Conservation (phyloP, 1,140 invertebrate species). For the Zophobas atratus region DNA sequence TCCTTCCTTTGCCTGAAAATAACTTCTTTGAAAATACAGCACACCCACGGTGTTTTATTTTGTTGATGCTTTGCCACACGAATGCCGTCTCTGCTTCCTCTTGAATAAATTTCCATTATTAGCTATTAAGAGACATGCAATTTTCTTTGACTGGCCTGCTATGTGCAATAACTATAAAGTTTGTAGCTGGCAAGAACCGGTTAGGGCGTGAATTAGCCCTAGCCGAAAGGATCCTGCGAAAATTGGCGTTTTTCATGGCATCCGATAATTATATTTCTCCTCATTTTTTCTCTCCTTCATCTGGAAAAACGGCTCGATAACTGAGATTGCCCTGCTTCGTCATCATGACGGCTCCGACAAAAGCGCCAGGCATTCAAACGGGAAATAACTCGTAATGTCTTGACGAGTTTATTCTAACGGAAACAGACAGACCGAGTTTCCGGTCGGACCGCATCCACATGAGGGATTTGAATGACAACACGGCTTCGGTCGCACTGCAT, state of each 20-base stretch:
- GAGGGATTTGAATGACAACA: slow-evolving; percentile 40
- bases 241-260: slow-evolving; percentile 23
- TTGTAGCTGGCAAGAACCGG: not conserved
- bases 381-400: slow-evolving; percentile 53
- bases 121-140: slow-evolving; percentile 27
- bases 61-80: slow-evolving; percentile 2
- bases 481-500: slow-evolving; percentile 9
- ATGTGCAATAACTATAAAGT: slow-evolving; percentile 19
- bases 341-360: slow-evolving; percentile 44
- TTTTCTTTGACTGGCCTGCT: slow-evolving; percentile 18
- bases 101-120: slow-evolving; percentile 38
- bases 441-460: slow-evolving; percentile 31
- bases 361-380: slow-evolving; percentile 47
- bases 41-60: not conserved
- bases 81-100: slow-evolving; percentile 3
- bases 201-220: not conserved
- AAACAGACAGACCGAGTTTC: slow-evolving; percentile 48
- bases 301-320: slow-evolving; percentile 44
- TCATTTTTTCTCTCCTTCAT: slow-evolving; percentile 28
- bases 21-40: not conserved
- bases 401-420: slow-evolving; percentile 49
- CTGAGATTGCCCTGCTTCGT: slow-evolving; percentile 42
- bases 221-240: not conserved
- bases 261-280: slow-evolving; percentile 42
- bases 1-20: not conserved